A percentile compares a stretch with the other conserved stretches of the same genome.
Evolutionary conservation across 2,888 invertebrate genomes (phyloP).

Genomic region (Ganaspis brasiliensis): DNA sequence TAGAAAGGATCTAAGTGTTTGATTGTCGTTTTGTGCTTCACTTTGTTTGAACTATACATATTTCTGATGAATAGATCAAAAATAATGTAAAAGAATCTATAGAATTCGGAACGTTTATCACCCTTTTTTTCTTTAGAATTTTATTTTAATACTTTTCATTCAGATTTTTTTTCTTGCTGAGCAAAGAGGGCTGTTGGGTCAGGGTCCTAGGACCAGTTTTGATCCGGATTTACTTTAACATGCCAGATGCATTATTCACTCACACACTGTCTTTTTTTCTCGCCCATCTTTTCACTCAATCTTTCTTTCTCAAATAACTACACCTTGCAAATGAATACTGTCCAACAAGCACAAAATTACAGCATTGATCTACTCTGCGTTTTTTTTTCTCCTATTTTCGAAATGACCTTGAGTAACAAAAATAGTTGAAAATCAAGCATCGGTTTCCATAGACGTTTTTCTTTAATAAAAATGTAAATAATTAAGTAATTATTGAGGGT

Average conservation of each 20-base stretch:
- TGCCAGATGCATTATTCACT: conserved; percentile 28
- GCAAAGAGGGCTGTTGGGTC: conserved; percentile 13
- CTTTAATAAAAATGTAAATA: no score
- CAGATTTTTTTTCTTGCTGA: conserved; percentile 7
- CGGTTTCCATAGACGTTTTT: no score
- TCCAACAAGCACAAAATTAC: no score
- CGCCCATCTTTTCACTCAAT: not conserved
- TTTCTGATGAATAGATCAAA: not conserved
- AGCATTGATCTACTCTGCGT: no score
- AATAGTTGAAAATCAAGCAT: no score
- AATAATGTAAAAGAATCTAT: conserved; percentile 10
- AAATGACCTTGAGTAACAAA: no score
- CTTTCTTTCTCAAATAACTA: conserved; percentile 10
- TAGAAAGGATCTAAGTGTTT: not conserved
- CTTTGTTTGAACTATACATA: conserved; percentile 14
- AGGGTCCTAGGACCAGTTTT: conserved; percentile 32
- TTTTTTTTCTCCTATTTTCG: no score
- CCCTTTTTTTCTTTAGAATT: conserved; percentile 25
- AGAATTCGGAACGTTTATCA: conserved; percentile 21
- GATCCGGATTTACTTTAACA: conserved; percentile 16
- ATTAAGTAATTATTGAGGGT: no score
- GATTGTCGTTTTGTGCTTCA: conserved; percentile 4
- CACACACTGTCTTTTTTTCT: not conserved
- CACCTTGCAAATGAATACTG: not conserved
- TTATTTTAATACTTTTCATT: conserved; percentile 38